These are phyloP conservation scores for Keiferia lycopersicella DNA, from an alignment of 2,888 invertebrate genomes.

Conservation along the genomic window DNA sequence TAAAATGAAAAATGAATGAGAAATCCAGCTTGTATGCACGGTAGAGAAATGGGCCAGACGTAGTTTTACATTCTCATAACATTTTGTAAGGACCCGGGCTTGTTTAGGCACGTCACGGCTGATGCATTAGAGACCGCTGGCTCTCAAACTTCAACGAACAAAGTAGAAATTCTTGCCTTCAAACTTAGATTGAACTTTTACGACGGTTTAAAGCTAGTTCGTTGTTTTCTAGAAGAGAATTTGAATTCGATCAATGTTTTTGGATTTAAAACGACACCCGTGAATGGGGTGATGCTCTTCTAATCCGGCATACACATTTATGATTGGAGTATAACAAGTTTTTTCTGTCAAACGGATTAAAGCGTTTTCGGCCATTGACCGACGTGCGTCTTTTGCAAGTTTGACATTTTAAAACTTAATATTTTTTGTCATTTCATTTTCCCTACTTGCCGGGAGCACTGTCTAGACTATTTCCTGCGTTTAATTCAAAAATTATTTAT, in stretches of 20 bases:
- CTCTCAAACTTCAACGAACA: constrained; percentile 21
- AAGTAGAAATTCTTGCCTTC: constrained; percentile 11
- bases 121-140: constrained; percentile 32
- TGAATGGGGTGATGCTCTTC: neutral
- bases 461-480: neutral
- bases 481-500: neutral
- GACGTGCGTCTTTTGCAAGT: no score
- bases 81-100: constrained; percentile 25
- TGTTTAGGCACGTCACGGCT: constrained; percentile 32
- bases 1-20: constrained; percentile 6
- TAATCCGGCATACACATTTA: no score
- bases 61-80: constrained; percentile 22
- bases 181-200: constrained; percentile 15
- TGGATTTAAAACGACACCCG: neutral
- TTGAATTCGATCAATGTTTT: constrained; percentile 7
- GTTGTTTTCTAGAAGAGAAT: constrained; percentile 8
- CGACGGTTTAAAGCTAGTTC: neutral
- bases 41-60: constrained; percentile 19
- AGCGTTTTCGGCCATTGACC: no score
- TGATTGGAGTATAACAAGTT: no score
- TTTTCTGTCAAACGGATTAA: no score
- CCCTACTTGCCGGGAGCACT: no score
- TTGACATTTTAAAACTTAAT: no score
- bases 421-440: no score
- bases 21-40: neutral